These are phyloP conservation scores for Papilio helenus DNA, from an alignment of 1,140 invertebrate species.

Conservation along the genomic window DNA sequence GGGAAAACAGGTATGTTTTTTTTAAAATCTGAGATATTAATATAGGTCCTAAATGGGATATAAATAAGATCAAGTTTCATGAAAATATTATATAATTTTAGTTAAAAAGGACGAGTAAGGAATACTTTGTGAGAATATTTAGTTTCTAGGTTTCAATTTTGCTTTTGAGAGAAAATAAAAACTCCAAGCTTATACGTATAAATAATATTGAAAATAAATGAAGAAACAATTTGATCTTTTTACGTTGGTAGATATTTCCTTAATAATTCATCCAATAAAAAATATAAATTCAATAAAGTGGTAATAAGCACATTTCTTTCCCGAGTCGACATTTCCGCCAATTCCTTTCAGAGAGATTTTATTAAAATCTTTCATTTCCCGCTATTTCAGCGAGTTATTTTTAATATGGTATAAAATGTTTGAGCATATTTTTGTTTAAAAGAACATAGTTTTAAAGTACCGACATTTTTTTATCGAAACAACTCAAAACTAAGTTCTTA, in stretches of 20 bases:
- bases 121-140: neutral
- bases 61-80: neutral
- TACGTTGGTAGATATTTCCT: neutral
- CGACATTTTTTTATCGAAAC: neutral
- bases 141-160: neutral
- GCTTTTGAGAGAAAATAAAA: neutral
- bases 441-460: neutral
- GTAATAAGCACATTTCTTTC: constrained; percentile 34
- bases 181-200: too few relatives aligned
- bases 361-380: constrained; percentile 35
- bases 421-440: neutral
- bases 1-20: neutral
- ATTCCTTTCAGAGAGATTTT: constrained; percentile 30
- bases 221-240: neutral
- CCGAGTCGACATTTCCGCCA: constrained; percentile 23
- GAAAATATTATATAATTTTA: neutral
- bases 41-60: neutral
- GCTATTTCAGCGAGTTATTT: constrained; percentile 28
- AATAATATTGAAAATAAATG: neutral
- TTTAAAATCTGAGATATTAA: neutral
- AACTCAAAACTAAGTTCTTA: neutral
- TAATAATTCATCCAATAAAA: constrained; percentile 1
- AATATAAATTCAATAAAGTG: constrained; percentile 32
- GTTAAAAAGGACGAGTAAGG: neutral
- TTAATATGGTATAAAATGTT: neutral